Base-by-base conservation (phyloP, 1,140 invertebrate genomes). In the Saccostrea echinata region DNA sequence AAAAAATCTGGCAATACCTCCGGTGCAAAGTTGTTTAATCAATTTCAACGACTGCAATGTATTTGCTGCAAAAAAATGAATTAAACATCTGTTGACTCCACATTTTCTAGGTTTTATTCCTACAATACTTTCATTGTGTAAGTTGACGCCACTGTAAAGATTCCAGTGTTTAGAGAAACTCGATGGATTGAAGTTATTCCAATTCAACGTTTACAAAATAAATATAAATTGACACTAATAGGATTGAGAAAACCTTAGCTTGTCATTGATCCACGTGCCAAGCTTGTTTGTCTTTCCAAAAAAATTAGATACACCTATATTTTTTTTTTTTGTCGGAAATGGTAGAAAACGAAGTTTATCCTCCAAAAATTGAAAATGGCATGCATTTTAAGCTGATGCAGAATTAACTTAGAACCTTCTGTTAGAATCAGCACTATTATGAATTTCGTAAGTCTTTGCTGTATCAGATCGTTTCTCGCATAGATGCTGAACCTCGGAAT, bases 191-290 rank as follows among this genome's bases (percentile, higher is more conserved):
- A 76, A 18, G 16, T 13, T 33, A 27, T 76, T 27, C 30, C 68
- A 76, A 30, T 76, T 33, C 27, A 76, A 76, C 30, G 68, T 76
- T 76, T 76, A 76, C 68, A 76, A 76, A 76, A 76, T 76, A 76
- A 76, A 76, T 76, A 76, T 30, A 76, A 76, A 76, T 76, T 76
- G 68, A 76, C 68, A 76, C 27, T 30, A 30, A 76, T 76, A 30
- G 27, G 68, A 76, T 13, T 76, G 68, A 30, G 16, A 27, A 18
- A 76, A 13, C 68, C 27, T 30, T 76, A 76, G 21, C 21, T n/a
- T 64, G 57, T 64, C 57, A 64, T 18, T 21, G 30, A 30, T 76
- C 30, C 68, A 76, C 68, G 68, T 76, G 68, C 68, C 27, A 76
- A 76, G 27, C 27, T 76, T 30, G 68, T 76, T 76, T 76, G 68